phyloP scores from a whole-genome alignment of 2,888 invertebrate genomes.

The Cryptus armator region DNA sequence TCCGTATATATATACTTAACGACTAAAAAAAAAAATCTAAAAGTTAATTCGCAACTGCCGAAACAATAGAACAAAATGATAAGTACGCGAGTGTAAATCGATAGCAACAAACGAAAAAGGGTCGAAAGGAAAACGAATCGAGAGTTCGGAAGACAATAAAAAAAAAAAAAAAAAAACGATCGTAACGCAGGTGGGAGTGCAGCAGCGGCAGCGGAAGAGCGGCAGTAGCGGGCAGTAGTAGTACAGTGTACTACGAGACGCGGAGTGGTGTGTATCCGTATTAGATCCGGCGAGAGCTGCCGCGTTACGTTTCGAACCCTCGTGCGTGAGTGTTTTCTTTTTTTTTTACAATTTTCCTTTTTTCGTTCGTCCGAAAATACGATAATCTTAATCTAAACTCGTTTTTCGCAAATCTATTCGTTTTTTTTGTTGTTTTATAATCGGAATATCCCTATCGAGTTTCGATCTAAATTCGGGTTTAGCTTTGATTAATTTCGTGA shows the following conservation, averaged over 20 bases:
- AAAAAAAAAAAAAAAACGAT: slow-evolving; percentile 9
- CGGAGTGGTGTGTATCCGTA: slow-evolving; percentile 45
- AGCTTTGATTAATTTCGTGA: slow-evolving; percentile 13
- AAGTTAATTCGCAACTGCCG: neutral
- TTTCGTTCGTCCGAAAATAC: neutral
- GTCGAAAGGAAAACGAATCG: neutral
- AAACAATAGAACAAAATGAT: neutral
- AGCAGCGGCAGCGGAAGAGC: slow-evolving; percentile 4
- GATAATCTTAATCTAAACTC: neutral
- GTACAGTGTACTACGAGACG: slow-evolving; percentile 32
- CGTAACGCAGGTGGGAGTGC: slow-evolving; percentile 19
- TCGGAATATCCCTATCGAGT: neutral
- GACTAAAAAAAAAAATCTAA: neutral
- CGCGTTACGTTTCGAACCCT: slow-evolving; percentile 31
- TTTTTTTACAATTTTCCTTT: neutral
- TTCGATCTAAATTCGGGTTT: neutral
- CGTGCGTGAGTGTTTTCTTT: slow-evolving; percentile 3
- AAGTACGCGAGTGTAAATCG: neutral
- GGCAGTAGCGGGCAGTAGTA: slow-evolving; percentile 25
- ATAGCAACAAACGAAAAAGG: neutral
- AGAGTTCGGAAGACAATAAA: neutral
- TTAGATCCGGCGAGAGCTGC: slow-evolving; percentile 34
- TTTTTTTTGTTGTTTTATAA: neutral
- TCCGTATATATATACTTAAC: neutral
- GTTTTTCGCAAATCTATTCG: neutral